Evolutionary conservation across 2,888 invertebrate species (phyloP), one percentile per base, ranked within the genome.

Genomic region (Drosophila fungiperda): DNA sequence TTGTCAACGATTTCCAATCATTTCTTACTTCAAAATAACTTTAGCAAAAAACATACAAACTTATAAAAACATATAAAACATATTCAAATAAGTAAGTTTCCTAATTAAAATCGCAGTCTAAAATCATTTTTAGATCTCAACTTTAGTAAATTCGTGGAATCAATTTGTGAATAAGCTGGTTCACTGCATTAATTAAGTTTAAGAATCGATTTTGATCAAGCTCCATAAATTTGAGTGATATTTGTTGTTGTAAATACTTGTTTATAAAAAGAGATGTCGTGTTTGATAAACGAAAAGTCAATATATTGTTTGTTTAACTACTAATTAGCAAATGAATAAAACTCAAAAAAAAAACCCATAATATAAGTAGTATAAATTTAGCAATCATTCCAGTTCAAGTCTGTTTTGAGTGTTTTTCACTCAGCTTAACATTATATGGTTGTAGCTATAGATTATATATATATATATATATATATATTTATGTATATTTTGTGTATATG

Each of bases 311-410:
- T 26, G 26, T 20, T 40, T 32, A 49, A 33, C 45, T 45, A 12
- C 64, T 68, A 75, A 80, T 80, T 76, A 80, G 50, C 60, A 40
- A 36, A 20, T 50, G 11, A 35, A 50, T 17, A 66, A 45, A 50
- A 11, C 15, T 7, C 6, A 54, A 54, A 29, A 29, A 23, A 26
- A 26, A 29, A 29, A 29, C 26, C 29, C 11, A 42, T 35, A 17
- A 40, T 15, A 52, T 12, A 15, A 8, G 9, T 23, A 3, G 20
- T 12, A 17, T 9, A n/a, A 23, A 62, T 58, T 48, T 59, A 58
- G 48, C 36, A 45, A 36, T 49, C 29, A 32, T 52, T 76, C 77
- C 80, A 75, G 80, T 70, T 72, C 72, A 78, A 68, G 64, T 76
- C 59, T 66, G 62, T 55, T 29, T 58, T 61, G 61, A 66, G 48